A percentile compares a stretch with the other conserved stretches of the same genome.
These are phyloP conservation scores for Drosophila phalerata DNA, from an alignment of 2,888 invertebrate genomes.

Conservation along the genomic window DNA sequence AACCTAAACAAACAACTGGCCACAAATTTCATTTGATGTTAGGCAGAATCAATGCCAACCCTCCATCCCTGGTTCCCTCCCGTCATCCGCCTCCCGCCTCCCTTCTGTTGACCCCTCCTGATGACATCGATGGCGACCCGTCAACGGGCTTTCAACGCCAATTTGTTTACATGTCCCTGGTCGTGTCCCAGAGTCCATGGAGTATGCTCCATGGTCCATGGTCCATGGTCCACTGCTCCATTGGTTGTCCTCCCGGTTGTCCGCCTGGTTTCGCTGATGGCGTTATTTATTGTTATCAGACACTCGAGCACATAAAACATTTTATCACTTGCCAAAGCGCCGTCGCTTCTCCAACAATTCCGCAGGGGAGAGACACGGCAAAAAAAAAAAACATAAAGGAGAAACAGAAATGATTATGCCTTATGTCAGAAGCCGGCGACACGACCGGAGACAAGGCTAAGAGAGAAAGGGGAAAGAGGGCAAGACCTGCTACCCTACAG, in stretches of 20 bases:
- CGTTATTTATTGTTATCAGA: constrained; percentile 80
- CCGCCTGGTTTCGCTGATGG: constrained; percentile 65
- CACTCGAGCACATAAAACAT: constrained; percentile 79
- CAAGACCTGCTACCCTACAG: constrained; percentile 32
- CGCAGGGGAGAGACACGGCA: not conserved
- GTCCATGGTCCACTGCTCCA: constrained; percentile 21
- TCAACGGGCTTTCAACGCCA: constrained; percentile 72
- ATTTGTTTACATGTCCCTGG: constrained; percentile 74
- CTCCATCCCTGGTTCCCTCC: not conserved
- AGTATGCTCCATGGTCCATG: not conserved
- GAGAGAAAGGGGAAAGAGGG: not conserved
- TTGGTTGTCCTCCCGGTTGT: constrained; percentile 12
- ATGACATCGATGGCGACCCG: constrained; percentile 48
- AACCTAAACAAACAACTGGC: constrained; percentile 69
- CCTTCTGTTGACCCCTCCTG: not conserved
- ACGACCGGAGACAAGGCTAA: constrained; percentile 30
- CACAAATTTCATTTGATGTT: constrained; percentile 54
- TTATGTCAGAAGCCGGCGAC: constrained; percentile 53
- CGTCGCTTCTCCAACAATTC: constrained; percentile 42
- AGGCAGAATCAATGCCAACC: constrained; percentile 51
- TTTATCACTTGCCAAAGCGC: constrained; percentile 70
- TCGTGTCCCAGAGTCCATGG: constrained; percentile 13
- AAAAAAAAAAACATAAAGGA: not conserved
- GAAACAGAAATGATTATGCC: constrained; percentile 59
- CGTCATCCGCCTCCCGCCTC: too few relatives aligned